These are phyloP conservation scores for Arrhopalites spinosus DNA, from an alignment of 2,888 invertebrate species.

Conservation along the genomic window DNA sequence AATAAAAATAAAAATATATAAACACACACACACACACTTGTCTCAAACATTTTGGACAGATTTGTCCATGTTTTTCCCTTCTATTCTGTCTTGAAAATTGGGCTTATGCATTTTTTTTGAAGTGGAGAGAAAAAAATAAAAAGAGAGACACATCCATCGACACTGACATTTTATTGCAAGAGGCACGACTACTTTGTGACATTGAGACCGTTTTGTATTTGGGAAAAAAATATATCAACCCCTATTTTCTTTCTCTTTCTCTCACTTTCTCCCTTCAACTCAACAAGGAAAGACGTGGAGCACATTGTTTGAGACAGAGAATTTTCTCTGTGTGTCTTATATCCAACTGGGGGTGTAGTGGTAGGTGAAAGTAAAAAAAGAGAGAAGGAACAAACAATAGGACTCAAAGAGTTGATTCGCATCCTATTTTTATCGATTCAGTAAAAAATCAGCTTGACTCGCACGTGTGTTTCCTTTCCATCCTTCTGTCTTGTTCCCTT, in stretches of 20 bases:
- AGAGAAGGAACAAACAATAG: slow-evolving; percentile 15
- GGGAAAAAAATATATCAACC: neutral
- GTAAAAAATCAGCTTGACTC: slow-evolving; percentile 32
- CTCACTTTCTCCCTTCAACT: neutral
- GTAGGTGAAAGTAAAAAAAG: neutral
- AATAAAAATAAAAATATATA: neutral
- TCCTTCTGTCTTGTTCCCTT: neutral
- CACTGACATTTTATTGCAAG: slow-evolving; percentile 13
- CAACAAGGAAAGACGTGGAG: neutral
- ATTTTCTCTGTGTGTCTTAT: no score
- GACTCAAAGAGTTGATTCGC: slow-evolving; percentile 26
- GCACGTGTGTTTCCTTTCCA: slow-evolving; percentile 9
- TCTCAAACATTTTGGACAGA: neutral
- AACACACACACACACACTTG: neutral
- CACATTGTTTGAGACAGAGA: no score
- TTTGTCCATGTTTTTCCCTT: neutral
- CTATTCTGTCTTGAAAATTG: neutral
- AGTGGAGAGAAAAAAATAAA: neutral
- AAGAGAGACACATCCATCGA: neutral
- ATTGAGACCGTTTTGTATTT: slow-evolving; percentile 13
- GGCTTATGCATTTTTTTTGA: neutral
- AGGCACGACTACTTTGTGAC: slow-evolving; percentile 18
- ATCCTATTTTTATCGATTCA: slow-evolving; percentile 34
- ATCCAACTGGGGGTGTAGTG: no score
- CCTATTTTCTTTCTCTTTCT: neutral